These are phyloP conservation scores for Cistogaster globosa DNA, from an alignment of 2,888 invertebrate genomes.

Conservation along the genomic window DNA sequence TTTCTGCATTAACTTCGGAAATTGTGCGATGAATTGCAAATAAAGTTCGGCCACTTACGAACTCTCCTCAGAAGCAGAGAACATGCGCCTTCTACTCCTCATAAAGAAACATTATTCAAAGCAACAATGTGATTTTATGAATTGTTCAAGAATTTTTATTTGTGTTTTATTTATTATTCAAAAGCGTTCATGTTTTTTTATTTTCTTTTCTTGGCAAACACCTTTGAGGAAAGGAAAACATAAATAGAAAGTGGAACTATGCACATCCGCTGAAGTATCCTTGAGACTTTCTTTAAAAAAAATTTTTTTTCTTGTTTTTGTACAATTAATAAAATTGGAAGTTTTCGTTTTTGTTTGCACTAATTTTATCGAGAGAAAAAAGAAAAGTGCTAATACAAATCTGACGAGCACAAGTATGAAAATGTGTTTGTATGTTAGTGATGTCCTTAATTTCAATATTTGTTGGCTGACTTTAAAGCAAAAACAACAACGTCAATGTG, in stretches of 20 bases:
- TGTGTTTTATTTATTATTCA: slow-evolving; percentile 24
- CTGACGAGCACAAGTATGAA: slow-evolving; percentile 22
- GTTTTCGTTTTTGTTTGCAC: slow-evolving; percentile 59
- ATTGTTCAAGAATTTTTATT: slow-evolving; percentile 34
- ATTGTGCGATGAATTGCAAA: slow-evolving; percentile 4
- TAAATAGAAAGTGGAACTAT: slow-evolving; percentile 59
- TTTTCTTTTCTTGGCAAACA: slow-evolving; percentile 48
- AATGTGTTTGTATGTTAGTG: slow-evolving; percentile 41
- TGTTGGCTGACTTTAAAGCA: slow-evolving; percentile 29
- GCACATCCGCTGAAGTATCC: slow-evolving; percentile 58
- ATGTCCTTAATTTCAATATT: slow-evolving; percentile 55
- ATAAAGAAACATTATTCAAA: slow-evolving; percentile 55
- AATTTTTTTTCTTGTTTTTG: slow-evolving; percentile 13
- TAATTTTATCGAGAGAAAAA: slow-evolving; percentile 25
- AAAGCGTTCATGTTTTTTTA: neutral
- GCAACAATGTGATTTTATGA: slow-evolving; percentile 66
- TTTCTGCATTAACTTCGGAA: slow-evolving; percentile 31
- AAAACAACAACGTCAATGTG: slow-evolving; percentile 10
- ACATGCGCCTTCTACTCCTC: slow-evolving; percentile 56
- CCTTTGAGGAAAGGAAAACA: slow-evolving; percentile 15
- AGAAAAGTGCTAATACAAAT: slow-evolving; percentile 25
- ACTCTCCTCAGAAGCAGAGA: slow-evolving; percentile 20
- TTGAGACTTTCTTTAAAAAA: slow-evolving; percentile 54
- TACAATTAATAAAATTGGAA: slow-evolving; percentile 55
- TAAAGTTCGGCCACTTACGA: slow-evolving; percentile 30